Evolutionary conservation across 2,797 vertebrate species (phyloP).

Genomic region (Chiloscyllium punctatum): DNA sequence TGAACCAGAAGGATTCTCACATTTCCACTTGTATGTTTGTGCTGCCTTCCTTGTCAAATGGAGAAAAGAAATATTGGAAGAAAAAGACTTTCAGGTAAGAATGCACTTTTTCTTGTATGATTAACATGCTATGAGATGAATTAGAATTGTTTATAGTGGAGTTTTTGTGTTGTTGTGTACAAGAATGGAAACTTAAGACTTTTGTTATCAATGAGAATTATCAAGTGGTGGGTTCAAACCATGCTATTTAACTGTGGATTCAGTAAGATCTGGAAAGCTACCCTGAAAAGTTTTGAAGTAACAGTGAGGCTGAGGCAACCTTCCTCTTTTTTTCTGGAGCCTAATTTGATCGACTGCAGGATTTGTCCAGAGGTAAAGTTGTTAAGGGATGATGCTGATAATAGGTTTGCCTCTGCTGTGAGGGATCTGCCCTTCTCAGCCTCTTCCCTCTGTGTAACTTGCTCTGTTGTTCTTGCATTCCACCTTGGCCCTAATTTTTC

Average conservation of each 20-base stretch:
- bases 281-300: background rate
- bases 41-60: conserved; percentile 91
- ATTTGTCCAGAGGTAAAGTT: too few relatives aligned
- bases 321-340: too few relatives aligned
- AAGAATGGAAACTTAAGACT: background rate
- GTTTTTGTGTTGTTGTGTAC: background rate
- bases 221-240: background rate
- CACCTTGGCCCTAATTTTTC: too few relatives aligned
- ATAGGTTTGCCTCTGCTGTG: too few relatives aligned
- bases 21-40: conserved; percentile 95
- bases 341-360: too few relatives aligned
- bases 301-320: too few relatives aligned
- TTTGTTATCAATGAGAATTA: background rate
- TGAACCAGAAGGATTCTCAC: conserved; percentile 96
- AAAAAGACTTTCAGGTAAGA: conserved; percentile 91
- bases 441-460: too few relatives aligned
- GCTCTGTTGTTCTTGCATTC: too few relatives aligned
- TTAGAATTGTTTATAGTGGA: background rate
- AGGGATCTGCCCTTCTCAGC: too few relatives aligned
- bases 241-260: background rate
- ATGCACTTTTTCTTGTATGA: background rate
- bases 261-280: background rate
- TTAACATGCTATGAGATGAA: background rate
- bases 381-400: too few relatives aligned
- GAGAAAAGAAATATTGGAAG: conserved; percentile 90